A percentile compares a stretch with the other conserved stretches of the same genome.
Conservation (phyloP, 2,797 vertebrate species). For the Echeneis naucrates region DNA sequence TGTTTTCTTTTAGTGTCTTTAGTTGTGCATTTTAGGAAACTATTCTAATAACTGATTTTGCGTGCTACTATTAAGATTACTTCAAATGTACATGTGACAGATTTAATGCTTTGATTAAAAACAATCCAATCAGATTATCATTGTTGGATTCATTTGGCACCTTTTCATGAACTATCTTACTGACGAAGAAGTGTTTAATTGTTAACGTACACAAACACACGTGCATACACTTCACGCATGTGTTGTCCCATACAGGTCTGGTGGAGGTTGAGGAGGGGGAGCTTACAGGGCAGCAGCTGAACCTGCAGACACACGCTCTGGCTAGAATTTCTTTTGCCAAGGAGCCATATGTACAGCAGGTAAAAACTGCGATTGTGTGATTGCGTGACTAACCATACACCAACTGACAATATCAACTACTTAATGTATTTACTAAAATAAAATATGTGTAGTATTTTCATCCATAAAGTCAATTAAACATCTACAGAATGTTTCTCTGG, state of each 20-base stretch:
- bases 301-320: slow-evolving; percentile 88
- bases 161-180: no score
- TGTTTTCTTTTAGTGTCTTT: neutral
- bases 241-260: slow-evolving; percentile 82
- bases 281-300: slow-evolving; percentile 89
- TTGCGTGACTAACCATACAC: neutral
- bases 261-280: slow-evolving; percentile 98
- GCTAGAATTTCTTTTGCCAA: slow-evolving; percentile 94
- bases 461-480: neutral
- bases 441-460: neutral
- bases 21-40: neutral
- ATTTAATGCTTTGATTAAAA: neutral
- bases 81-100: neutral
- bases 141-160: neutral
- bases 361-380: slow-evolving; percentile 53
- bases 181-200: neutral
- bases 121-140: neutral
- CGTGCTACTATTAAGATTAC: neutral
- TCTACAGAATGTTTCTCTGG: neutral
- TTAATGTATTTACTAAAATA: neutral
- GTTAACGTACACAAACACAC: neutral
- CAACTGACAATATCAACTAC: neutral
- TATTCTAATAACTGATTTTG: neutral
- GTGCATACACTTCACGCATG: neutral
- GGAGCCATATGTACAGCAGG: slow-evolving; percentile 92